Base-by-base conservation (phyloP, 2,113 vertebrate species). In the Puntigrus tetrazona region DNA sequence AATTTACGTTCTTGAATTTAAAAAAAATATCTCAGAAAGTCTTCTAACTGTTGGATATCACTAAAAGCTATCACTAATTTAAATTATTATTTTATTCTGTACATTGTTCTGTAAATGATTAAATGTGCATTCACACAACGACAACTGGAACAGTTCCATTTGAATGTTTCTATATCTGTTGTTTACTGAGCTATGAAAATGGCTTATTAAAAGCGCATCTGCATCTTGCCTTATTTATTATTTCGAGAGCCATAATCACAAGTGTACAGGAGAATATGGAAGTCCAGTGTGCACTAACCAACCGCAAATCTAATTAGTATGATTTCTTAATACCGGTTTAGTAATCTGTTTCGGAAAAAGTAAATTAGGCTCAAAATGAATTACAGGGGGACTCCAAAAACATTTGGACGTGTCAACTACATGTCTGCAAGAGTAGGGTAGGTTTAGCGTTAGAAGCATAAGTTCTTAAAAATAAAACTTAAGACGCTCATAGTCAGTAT, bases 201-300 rank as follows among this genome's bases (percentile, higher is more conserved):
- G 43, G 5, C 9, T 57, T 22, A 79, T 18, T 57, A 7, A 34
- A 34, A 11, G 29, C 6, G n/a, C 22, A n/a, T 57, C 20, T 20
- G 8, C 74, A 36, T 55, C 18, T 34, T 55, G 7, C 25, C 14
- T 18, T 55, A 34, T 55, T 22, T 77, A 18, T 52, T 50, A 4
- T 52, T 76, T 52, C 16, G 34, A 52, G 72, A 76, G 74, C 55
- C 27, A 52, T 55, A 22, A 77, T 55, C 31, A 50, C 45, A 50
- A 31, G 5, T 0, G 20, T 31, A 55, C 29, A 36, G 10, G 20
- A n/a, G 4, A 47, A 52, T 55, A 22, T n/a, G 16, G 11, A 52
- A 77, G 10, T 47, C 43, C 27, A 29, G 29, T 31, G 29, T 76
- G 47, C 3, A n/a, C 47, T 36, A 55, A 55, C 8, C 8, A 4